These are phyloP conservation scores for Calliphora vomitoria DNA, from an alignment of 2,888 invertebrate genomes.

Conservation along the genomic window DNA sequence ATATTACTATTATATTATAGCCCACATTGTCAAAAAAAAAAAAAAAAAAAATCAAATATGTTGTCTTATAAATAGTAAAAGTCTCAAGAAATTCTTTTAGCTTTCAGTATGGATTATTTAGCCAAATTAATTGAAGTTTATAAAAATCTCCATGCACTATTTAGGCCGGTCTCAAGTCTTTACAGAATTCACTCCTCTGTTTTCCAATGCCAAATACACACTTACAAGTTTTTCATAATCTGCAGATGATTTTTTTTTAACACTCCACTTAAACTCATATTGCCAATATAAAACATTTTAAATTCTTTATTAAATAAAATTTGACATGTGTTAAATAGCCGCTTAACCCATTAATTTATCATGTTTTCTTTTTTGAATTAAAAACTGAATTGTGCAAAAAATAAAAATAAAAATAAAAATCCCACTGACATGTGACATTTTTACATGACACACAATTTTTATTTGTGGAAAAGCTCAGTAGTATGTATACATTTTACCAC, in stretches of 20 bases:
- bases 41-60: too few relatives aligned
- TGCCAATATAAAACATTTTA: slow-evolving; percentile 4
- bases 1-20: too few relatives aligned
- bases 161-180: too few relatives aligned
- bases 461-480: slow-evolving; percentile 7
- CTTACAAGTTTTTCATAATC: not conserved
- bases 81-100: too few relatives aligned
- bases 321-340: slow-evolving; percentile 43
- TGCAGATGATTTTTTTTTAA: not conserved
- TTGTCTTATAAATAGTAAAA: too few relatives aligned
- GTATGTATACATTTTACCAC: not conserved
- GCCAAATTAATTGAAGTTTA: too few relatives aligned
- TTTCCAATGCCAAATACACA: not conserved
- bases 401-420: slow-evolving; percentile 14
- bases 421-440: slow-evolving; percentile 41
- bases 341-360: slow-evolving; percentile 57
- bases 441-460: slow-evolving; percentile 2
- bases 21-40: too few relatives aligned
- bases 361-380: slow-evolving; percentile 4
- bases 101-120: too few relatives aligned
- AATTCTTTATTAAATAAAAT: slow-evolving; percentile 45
- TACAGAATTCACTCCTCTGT: not conserved
- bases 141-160: too few relatives aligned
- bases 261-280: too few relatives aligned
- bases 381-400: not conserved